Conservation (phyloP, 2,113 vertebrate species). For the Onychorhynchus coronatus region DNA sequence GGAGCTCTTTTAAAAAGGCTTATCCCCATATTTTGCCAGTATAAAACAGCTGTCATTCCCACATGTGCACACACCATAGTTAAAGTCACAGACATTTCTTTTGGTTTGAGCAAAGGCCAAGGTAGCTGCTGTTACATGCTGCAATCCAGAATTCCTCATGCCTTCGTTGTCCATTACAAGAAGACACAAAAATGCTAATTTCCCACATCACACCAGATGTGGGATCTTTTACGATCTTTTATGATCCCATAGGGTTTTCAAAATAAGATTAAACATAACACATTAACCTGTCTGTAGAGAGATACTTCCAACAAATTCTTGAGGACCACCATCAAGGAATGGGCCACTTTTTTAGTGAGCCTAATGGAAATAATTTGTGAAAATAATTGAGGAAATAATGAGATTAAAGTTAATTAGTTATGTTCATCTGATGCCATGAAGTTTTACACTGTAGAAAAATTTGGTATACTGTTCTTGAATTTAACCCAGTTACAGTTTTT, state of each 20-base stretch:
- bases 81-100: background rate
- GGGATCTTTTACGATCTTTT: background rate
- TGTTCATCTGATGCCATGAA: background rate
- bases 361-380: background rate
- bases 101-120: background rate
- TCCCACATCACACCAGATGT: background rate
- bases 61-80: background rate
- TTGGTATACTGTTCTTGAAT: background rate
- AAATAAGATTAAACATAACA: background rate
- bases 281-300: background rate
- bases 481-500: background rate
- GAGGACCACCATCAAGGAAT: background rate
- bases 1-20: background rate
- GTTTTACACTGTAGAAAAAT: background rate
- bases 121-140: background rate
- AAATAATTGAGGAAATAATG: background rate
- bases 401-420: background rate
- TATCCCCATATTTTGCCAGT: background rate
- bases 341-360: background rate
- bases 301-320: background rate
- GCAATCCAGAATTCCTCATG: background rate
- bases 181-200: background rate
- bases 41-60: background rate
- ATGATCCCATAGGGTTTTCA: background rate
- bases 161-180: background rate